These are phyloP conservation scores for Rhodinocichla rosea DNA, from an alignment of 2,113 vertebrate genomes.

Conservation along the genomic window DNA sequence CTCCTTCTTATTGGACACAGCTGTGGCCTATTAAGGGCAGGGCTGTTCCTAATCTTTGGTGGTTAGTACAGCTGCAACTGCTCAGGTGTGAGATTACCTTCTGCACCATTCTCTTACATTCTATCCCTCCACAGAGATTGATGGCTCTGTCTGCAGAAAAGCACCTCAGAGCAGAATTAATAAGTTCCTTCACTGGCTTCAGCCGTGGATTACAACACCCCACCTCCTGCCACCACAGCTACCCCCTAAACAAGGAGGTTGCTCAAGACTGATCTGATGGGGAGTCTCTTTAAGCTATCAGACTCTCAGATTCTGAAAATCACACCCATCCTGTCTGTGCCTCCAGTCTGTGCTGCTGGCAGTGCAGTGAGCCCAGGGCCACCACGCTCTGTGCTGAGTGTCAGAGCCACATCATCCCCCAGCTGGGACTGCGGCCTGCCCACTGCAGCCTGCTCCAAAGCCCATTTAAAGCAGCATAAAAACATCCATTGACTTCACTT, in stretches of 20 bases:
- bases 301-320: neutral
- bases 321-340: rapidly evolving
- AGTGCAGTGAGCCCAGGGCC: neutral
- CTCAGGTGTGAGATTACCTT: too few relatives aligned
- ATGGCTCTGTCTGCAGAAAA: neutral
- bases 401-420: neutral
- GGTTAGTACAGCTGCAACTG: too few relatives aligned
- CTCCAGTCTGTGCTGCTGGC: rapidly evolving
- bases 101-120: too few relatives aligned
- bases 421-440: neutral
- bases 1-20: too few relatives aligned
- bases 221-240: neutral
- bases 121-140: neutral
- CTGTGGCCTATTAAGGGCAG: too few relatives aligned
- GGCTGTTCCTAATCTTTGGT: too few relatives aligned
- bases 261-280: neutral
- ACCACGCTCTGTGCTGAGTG: rapidly evolving
- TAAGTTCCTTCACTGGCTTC: neutral
- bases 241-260: neutral
- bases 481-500: neutral
- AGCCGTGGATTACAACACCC: neutral
- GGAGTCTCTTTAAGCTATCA: neutral
- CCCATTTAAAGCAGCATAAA: neutral
- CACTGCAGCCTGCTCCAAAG: neutral
- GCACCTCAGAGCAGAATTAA: neutral